Conservation (phyloP, 2,113 vertebrate species). For the Patagioenas fasciata region DNA sequence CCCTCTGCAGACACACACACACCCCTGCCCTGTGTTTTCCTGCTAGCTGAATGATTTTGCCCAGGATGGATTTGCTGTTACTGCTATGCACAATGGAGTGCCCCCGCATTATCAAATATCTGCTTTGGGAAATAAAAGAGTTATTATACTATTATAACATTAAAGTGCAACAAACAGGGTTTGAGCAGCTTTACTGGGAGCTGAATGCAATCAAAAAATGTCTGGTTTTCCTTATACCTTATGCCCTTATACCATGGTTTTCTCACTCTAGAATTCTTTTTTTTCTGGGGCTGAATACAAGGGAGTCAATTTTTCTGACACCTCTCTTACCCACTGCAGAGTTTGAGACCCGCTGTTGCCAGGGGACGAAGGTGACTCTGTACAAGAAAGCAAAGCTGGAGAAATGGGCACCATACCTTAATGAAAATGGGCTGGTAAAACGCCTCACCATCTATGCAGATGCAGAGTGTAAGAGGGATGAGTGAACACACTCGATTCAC, state of each 20-base stretch:
- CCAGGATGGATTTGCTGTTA: neutral
- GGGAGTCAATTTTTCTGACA: neutral
- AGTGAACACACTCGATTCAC: accelerated
- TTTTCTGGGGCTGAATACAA: neutral
- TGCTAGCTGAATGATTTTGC: neutral
- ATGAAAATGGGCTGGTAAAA: constrained; percentile 76
- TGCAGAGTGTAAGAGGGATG: constrained; percentile 76
- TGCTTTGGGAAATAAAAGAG: neutral
- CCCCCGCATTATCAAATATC: neutral
- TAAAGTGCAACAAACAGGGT: neutral
- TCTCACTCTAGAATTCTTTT: neutral
- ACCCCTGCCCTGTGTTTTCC: neutral
- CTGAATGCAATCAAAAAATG: neutral
- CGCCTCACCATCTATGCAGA: constrained; percentile 81
- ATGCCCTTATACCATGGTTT: neutral
- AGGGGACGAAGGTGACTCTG: constrained; percentile 75
- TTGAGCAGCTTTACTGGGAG: neutral
- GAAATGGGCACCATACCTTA: constrained; percentile 79
- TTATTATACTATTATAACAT: neutral
- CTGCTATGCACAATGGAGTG: neutral
- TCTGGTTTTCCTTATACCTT: neutral
- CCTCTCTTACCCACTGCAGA: constrained; percentile 68
- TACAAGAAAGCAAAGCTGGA: constrained; percentile 84
- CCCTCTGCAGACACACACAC: neutral
- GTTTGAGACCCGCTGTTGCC: constrained; percentile 79